phyloP scores from a whole-genome alignment of 2,888 invertebrate genomes.

The Antheraea yamamai region DNA sequence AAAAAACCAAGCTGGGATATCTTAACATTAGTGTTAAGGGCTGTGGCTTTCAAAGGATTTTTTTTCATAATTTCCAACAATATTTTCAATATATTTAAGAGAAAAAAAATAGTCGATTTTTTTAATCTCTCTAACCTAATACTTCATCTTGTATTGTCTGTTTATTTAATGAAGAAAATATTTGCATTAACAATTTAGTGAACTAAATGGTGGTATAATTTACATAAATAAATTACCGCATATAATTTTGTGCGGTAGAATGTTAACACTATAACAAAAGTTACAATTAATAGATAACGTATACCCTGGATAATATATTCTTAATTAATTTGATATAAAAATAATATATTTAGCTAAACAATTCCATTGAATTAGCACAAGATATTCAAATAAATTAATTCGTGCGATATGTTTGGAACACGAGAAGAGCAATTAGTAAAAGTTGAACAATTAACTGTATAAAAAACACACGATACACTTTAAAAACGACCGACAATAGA shows the following conservation, averaged over 20 bases:
- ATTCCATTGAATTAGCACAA: neutral
- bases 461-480: too few species aligned
- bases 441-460: neutral
- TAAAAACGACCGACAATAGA: neutral
- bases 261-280: neutral
- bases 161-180: too few species aligned
- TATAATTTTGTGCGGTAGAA: neutral
- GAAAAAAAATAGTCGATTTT: too few species aligned
- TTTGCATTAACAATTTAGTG: too few species aligned
- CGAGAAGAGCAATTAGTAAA: neutral
- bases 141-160: too few species aligned
- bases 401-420: neutral
- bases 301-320: neutral
- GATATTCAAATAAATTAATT: neutral
- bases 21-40: too few species aligned
- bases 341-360: neutral
- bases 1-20: too few species aligned
- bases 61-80: too few species aligned
- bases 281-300: neutral
- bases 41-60: too few species aligned
- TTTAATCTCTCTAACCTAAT: too few species aligned
- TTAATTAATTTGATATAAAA: neutral
- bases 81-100: too few species aligned
- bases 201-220: neutral
- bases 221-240: neutral